phyloP scores from a whole-genome alignment of 2,797 vertebrate genomes.

The Rhinophrynus dorsalis region DNA sequence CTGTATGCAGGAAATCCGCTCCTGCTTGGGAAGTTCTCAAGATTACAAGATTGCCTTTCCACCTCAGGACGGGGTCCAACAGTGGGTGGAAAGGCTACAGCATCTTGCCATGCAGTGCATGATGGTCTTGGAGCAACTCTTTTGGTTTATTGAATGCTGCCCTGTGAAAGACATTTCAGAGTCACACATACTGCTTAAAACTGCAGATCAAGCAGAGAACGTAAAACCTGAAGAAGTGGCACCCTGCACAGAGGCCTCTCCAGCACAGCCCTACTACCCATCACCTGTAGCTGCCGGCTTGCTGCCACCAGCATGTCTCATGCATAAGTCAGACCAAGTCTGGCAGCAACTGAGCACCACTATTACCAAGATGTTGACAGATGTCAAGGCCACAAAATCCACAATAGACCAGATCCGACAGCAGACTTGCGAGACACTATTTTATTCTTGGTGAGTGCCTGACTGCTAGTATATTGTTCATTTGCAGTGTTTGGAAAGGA shows the following conservation, averaged over 20 bases:
- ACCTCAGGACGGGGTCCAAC: conserved; percentile 75
- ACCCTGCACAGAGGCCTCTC: conserved; percentile 39
- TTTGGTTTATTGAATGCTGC: conserved; percentile 87
- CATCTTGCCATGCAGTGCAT: conserved; percentile 77
- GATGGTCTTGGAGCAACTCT: conserved; percentile 79
- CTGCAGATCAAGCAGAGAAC: conserved; percentile 26
- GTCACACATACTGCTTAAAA: not conserved
- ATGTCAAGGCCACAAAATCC: conserved; percentile 69
- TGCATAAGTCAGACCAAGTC: conserved; percentile 73
- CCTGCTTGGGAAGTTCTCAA: conserved; percentile 53
- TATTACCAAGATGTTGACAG: conserved; percentile 64
- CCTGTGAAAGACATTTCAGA: conserved; percentile 63
- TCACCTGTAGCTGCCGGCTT: conserved; percentile 76
- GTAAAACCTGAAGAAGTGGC: not conserved
- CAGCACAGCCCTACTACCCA: conserved; percentile 66
- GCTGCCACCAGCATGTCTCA: conserved; percentile 78
- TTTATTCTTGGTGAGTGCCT: conserved; percentile 83
- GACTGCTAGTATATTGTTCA: too few relatives aligned
- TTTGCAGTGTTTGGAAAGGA: too few relatives aligned
- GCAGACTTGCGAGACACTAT: conserved; percentile 64
- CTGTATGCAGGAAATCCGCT: conserved; percentile 72
- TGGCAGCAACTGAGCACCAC: conserved; percentile 71
- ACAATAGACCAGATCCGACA: conserved; percentile 71
- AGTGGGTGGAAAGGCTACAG: conserved; percentile 77
- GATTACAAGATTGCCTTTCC: conserved; percentile 74